Evolutionary conservation across 2,888 invertebrate genomes (phyloP), one percentile per base, ranked within the genome.

Genomic region (Galerucella calmariensis): DNA sequence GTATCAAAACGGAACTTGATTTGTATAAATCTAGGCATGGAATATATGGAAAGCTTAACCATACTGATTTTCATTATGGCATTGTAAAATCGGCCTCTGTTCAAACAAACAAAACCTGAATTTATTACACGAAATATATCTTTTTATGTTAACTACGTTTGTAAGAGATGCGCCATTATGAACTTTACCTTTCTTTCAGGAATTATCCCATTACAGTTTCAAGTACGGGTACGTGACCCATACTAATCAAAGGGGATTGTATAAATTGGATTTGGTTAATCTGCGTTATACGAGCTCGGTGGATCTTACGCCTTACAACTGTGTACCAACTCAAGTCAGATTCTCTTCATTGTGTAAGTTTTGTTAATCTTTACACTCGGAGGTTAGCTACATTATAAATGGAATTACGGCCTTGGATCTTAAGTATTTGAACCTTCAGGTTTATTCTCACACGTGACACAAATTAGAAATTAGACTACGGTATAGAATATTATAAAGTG

Each of bases 181-280:
- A n/a, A 63, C 58, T 10, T 27, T 61, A 35, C 12, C 62, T 63
- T 79, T 78, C 74, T 83, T 85, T 41, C 84, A 90, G 90, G 91
- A 91, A 82, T 82, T 88, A 75, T 86, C 88, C n/a, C 88, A 88
- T 81, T 88, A 87, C 81, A 88, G 86, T 82, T 93, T 92, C 87
- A 91, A 92, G 82, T 93, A 92, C 84, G 94, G 93, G 58, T 94
- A 94, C 85, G 93, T 93, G 61, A 92, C 92, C 58, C 94, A 94
- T 85, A 91, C 91, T 72, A 92, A 92, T 84, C 93, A 93, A 82
- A 88, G 92, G 73, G 93, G 92, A 24, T 89, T 94, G 83, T 93
- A 93, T 87, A 94, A 94, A 85, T 87, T 94, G 71, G 93, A 94
- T 86, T 87, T 94, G 83, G 90, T 90, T 65, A 92, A 92, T 83